phyloP scores from a whole-genome alignment of 2,113 vertebrate genomes.

The Calidris pugnax region DNA sequence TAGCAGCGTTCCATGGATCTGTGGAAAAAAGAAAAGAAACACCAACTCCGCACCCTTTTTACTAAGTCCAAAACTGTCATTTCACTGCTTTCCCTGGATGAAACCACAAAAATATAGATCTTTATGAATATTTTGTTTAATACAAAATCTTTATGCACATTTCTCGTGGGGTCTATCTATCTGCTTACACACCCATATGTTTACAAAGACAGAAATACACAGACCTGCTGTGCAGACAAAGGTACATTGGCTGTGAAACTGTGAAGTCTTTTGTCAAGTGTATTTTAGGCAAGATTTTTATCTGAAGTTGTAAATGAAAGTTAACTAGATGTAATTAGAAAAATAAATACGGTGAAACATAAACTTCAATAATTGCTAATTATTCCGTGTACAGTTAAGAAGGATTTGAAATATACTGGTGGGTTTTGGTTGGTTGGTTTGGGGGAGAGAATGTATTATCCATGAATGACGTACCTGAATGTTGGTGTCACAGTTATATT shows the following conservation, averaged over 20 bases:
- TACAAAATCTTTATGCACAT: neutral
- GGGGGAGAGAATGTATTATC: neutral
- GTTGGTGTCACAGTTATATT: neutral
- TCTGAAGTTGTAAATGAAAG: neutral
- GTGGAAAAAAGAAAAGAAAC: neutral
- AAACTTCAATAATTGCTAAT: neutral
- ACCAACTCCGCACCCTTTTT: neutral
- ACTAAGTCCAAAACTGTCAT: neutral
- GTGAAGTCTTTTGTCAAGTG: neutral
- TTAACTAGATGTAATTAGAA: neutral
- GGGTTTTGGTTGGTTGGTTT: fast-evolving
- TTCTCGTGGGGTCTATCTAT: neutral
- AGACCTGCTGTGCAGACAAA: neutral
- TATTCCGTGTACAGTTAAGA: neutral
- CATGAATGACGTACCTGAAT: neutral
- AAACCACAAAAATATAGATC: neutral
- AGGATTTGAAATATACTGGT: neutral
- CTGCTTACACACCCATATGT: neutral
- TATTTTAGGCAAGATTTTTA: neutral
- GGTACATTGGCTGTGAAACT: neutral
- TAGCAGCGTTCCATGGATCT: neutral
- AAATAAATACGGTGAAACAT: neutral
- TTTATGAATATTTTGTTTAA: neutral
- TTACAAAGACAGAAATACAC: neutral
- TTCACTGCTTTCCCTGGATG: neutral